These are phyloP conservation scores for Arenaria interpres DNA, from an alignment of 2,113 vertebrate genomes.

Conservation along the genomic window DNA sequence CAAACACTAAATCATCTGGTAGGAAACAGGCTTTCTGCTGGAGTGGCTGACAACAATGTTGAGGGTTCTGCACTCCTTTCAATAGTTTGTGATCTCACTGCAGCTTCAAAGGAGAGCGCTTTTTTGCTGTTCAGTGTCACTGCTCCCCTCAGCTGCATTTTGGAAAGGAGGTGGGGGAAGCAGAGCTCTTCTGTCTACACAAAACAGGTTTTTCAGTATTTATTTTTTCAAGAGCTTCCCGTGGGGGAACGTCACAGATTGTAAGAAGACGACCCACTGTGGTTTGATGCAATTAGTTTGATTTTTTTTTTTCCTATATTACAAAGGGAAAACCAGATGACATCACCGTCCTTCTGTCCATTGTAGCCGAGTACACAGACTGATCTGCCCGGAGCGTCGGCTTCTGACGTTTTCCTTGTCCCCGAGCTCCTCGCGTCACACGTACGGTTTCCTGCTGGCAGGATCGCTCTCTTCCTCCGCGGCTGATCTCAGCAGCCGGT, in stretches of 20 bases:
- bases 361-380: slow-evolving; percentile 98
- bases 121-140: not conserved
- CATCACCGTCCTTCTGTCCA: slow-evolving; percentile 98
- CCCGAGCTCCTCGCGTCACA: slow-evolving; percentile 13
- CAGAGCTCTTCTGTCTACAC: not conserved
- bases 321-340: slow-evolving; percentile 98
- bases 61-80: not conserved
- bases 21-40: not conserved
- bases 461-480: slow-evolving; percentile 78
- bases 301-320: not conserved
- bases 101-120: not conserved
- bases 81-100: not conserved
- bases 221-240: not conserved
- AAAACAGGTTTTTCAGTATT: not conserved
- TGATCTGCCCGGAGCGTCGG: slow-evolving; percentile 53
- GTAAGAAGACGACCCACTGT: rapidly evolving
- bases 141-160: rapidly evolving
- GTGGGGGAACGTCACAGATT: rapidly evolving
- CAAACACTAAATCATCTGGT: not conserved
- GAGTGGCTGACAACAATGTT: not conserved
- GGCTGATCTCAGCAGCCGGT: slow-evolving; percentile 64
- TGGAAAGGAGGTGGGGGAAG: not conserved
- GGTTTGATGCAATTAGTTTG: not conserved
- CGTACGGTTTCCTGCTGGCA: slow-evolving; percentile 88
- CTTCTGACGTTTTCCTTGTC: not conserved